A percentile compares a stretch with the other conserved stretches of the same genome.
phyloP scores from a whole-genome alignment of 2,113 vertebrate species.

The Ammospiza caudacuta region DNA sequence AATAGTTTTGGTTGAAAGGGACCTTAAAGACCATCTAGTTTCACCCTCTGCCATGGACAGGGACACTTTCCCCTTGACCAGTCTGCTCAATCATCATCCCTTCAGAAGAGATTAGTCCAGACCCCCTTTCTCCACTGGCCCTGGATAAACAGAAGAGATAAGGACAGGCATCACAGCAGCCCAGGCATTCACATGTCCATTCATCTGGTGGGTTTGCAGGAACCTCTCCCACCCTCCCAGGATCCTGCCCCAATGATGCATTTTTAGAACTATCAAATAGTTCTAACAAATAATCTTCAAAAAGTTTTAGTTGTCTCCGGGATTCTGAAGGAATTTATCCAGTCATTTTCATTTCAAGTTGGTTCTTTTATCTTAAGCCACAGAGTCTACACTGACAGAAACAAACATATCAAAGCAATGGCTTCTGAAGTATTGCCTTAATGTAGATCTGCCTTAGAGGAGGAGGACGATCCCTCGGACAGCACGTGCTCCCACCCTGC shows the following conservation, averaged over 20 bases:
- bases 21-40: not conserved
- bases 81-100: not conserved
- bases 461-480: accelerated
- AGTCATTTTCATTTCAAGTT: not conserved
- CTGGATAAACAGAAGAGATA: not conserved
- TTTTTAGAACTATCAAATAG: not conserved
- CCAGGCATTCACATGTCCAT: not conserved
- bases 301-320: not conserved
- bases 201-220: not conserved
- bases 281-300: not conserved
- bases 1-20: not conserved
- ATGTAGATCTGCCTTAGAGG: not conserved
- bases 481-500: no score
- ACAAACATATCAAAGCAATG: not conserved
- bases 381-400: not conserved
- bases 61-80: not conserved
- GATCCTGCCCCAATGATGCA: accelerated
- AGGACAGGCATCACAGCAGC: not conserved
- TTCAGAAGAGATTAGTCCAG: not conserved
- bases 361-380: not conserved
- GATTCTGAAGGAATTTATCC: not conserved
- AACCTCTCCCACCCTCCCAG: not conserved
- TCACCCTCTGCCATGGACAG: not conserved
- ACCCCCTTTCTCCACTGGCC: not conserved
- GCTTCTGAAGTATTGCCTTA: not conserved